Conservation (phyloP, 1,140 invertebrate species). For the Yoshiicerus persimilis region DNA sequence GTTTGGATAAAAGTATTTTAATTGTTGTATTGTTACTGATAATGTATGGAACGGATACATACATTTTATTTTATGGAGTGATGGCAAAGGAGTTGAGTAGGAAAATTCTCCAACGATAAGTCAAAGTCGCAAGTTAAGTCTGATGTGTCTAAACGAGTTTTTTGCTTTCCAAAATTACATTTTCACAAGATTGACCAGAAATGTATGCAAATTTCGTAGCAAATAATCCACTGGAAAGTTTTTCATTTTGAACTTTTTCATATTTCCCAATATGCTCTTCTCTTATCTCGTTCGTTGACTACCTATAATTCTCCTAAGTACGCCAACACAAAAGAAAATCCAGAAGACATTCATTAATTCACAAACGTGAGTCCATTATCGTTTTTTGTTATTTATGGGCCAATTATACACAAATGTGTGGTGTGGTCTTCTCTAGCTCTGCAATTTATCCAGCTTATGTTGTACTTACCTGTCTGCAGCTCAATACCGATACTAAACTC, state of each 20-base stretch:
- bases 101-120: neutral
- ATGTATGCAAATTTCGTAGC: neutral
- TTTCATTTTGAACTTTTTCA: neutral
- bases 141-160: neutral
- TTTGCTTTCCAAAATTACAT: neutral
- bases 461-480: too few relatives aligned
- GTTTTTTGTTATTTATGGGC: neutral
- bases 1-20: too few relatives aligned
- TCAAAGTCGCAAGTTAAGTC: neutral
- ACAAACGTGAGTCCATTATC: neutral
- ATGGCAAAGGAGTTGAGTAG: too few relatives aligned
- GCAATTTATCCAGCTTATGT: neutral
- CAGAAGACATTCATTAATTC: conserved; percentile 9
- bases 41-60: too few relatives aligned
- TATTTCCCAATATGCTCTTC: neutral
- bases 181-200: neutral
- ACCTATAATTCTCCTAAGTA: neutral
- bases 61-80: too few relatives aligned
- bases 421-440: neutral
- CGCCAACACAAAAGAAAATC: neutral
- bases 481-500: neutral
- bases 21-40: too few relatives aligned
- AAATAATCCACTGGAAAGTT: neutral
- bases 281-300: too few relatives aligned
- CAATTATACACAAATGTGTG: neutral